A percentile compares a stretch with the other conserved stretches of the same genome.
phyloP scores from a whole-genome alignment of 1,140 invertebrate species.

The fruit fly (Drosophila melanogaster) region DNA sequence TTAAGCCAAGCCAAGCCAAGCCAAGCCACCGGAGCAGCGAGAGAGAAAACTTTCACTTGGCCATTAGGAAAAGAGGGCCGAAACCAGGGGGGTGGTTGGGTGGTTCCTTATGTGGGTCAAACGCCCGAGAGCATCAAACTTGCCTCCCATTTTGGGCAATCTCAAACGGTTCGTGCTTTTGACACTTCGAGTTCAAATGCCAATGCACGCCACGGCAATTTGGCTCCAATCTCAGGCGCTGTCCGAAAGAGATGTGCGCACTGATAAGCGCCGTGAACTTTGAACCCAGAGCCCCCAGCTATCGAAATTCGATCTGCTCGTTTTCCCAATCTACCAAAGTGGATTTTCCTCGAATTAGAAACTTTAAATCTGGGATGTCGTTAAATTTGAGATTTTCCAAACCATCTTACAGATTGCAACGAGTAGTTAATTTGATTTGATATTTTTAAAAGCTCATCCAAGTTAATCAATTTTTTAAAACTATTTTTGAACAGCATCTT shows the following conservation, averaged over 20 bases:
- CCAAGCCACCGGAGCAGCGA: conserved; percentile 27
- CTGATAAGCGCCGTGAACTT: conserved; percentile 71
- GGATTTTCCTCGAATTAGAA: not conserved
- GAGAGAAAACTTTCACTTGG: conserved; percentile 68
- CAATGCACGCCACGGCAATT: conserved; percentile 69
- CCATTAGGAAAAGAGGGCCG: not conserved
- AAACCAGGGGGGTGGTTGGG: not conserved
- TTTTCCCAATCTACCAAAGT: not conserved
- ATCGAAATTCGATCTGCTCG: conserved; percentile 23
- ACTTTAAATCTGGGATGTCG: not conserved
- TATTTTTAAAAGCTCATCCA: too few species aligned
- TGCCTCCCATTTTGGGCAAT: conserved; percentile 37
- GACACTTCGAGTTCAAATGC: conserved; percentile 66
- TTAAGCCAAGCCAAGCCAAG: conserved; percentile 47
- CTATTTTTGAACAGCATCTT: not conserved
- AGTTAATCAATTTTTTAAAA: too few species aligned
- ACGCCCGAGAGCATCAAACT: conserved; percentile 39
- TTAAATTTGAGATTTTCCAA: too few species aligned
- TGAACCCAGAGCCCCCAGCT: conserved; percentile 49
- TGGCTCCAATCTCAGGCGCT: conserved; percentile 22
- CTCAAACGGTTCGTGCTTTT: conserved; percentile 42
- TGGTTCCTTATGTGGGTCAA: conserved; percentile 51
- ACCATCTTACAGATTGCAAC: too few species aligned
- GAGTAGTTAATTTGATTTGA: too few species aligned
- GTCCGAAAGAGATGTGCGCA: conserved; percentile 52